A percentile compares a stretch with the other conserved stretches of the same genome.
These are phyloP conservation scores for Turnix velox DNA, from an alignment of 2,113 vertebrate species.

Conservation along the genomic window DNA sequence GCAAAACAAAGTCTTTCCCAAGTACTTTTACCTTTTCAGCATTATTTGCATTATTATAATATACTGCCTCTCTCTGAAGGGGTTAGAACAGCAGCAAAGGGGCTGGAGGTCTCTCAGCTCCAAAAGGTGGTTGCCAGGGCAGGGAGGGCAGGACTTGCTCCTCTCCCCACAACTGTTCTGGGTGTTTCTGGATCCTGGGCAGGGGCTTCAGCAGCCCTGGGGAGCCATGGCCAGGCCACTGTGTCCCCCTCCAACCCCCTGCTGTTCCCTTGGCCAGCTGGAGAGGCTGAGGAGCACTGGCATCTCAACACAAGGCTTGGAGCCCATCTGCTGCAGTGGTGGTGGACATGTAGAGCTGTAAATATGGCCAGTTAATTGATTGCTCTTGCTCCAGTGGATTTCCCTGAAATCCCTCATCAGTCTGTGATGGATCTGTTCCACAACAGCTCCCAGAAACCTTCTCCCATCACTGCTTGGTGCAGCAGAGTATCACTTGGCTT, in stretches of 20 bases:
- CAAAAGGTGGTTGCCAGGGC: background rate
- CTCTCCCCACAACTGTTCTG: background rate
- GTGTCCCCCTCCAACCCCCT: background rate
- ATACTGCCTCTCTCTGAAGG: background rate
- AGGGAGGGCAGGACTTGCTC: background rate
- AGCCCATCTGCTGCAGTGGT: background rate
- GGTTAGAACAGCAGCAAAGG: background rate
- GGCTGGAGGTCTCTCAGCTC: background rate
- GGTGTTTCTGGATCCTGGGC: background rate
- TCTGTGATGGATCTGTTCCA: accelerated
- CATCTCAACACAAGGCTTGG: background rate
- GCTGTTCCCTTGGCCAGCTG: accelerated
- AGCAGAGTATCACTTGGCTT: background rate
- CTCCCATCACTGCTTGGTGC: accelerated
- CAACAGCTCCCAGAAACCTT: background rate
- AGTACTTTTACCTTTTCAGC: background rate
- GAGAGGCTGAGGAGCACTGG: background rate
- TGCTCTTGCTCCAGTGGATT: background rate
- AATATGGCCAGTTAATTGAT: background rate
- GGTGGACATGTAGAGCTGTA: background rate
- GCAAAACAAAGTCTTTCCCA: background rate
- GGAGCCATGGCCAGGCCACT: background rate
- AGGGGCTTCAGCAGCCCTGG: background rate
- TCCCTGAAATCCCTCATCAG: background rate
- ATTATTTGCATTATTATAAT: background rate